phyloP scores from a whole-genome alignment of 2,797 vertebrate species.

The Gadopsis bispinosus region DNA sequence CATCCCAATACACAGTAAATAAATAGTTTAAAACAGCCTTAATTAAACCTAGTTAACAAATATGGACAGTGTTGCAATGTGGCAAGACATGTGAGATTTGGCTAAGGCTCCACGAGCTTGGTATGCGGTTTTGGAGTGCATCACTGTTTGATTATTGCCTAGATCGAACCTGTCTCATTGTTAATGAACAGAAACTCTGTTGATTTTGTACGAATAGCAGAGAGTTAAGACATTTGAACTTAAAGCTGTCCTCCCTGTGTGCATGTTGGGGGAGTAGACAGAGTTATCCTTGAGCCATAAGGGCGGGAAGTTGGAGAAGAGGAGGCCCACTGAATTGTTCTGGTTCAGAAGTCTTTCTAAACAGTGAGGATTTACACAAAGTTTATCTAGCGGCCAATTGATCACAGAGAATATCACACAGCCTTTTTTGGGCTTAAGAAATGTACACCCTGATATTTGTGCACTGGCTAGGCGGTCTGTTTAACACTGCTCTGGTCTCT shows the following conservation, averaged over 20 bases:
- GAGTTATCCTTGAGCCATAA: constrained; percentile 35
- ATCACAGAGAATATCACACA: constrained; percentile 75
- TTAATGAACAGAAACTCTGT: constrained; percentile 15
- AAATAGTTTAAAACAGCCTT: not conserved
- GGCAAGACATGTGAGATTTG: constrained; percentile 15
- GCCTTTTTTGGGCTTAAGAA: constrained; percentile 83
- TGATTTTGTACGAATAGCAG: constrained; percentile 15
- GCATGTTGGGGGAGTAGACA: not conserved
- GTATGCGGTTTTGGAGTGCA: not conserved
- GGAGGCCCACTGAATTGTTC: constrained; percentile 57
- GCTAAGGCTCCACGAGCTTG: not conserved
- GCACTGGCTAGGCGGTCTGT: constrained; percentile 62
- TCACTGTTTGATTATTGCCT: not conserved
- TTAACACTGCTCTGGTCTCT: constrained; percentile 63
- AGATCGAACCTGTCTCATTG: not conserved
- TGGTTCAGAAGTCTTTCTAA: constrained; percentile 77
- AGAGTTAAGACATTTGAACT: constrained; percentile 7
- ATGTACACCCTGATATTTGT: constrained; percentile 71
- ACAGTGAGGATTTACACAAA: constrained; percentile 77
- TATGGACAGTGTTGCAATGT: not conserved
- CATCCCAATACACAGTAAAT: not conserved
- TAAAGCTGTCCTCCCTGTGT: not conserved
- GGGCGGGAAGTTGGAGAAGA: constrained; percentile 27
- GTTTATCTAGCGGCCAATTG: constrained; percentile 77
- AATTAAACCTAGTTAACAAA: constrained; percentile 3